Percentiles rank a stretch among this genome's conserved stretches.
Conservation (phyloP, 1,140 invertebrate species). For the Monochamus saltuarius region DNA sequence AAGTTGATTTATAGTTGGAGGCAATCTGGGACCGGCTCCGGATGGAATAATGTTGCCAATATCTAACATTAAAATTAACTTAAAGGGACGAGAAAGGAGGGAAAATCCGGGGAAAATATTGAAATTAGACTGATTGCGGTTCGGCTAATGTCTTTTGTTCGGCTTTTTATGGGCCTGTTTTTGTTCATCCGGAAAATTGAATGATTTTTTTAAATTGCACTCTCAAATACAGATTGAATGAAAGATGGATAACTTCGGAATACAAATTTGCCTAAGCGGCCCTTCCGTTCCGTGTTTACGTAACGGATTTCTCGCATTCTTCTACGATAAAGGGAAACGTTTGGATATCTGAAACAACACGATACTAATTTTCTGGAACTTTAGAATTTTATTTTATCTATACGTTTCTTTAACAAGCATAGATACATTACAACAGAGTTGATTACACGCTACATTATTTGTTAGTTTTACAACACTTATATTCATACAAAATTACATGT, state of each 20-base stretch:
- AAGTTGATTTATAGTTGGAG: conserved; percentile 26
- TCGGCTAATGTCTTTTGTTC: conserved; percentile 27
- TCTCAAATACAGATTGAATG: conserved; percentile 22
- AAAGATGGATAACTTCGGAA: not conserved
- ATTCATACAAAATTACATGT: too few species aligned
- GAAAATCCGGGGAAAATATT: conserved; percentile 23
- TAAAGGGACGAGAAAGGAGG: conserved; percentile 18
- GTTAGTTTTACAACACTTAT: too few species aligned
- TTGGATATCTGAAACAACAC: too few species aligned
- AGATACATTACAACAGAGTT: too few species aligned
- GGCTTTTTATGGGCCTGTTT: conserved; percentile 28
- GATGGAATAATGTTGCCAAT: conserved; percentile 19
- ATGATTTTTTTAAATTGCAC: conserved; percentile 24
- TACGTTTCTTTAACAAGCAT: too few species aligned
- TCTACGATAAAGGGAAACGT: too few species aligned
- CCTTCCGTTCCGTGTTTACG: too few species aligned
- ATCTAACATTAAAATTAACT: conserved; percentile 32
- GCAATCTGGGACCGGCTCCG: conserved; percentile 20
- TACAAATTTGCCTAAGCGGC: too few species aligned
- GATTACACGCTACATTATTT: too few species aligned
- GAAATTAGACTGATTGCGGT: conserved; percentile 30
- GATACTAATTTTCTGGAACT: too few species aligned
- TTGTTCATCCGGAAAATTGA: conserved; percentile 29
- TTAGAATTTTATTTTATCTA: too few species aligned
- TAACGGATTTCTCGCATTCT: too few species aligned